Evolutionary conservation across 2,888 invertebrate genomes (phyloP).

Genomic region (Drosophila infuscata): DNA sequence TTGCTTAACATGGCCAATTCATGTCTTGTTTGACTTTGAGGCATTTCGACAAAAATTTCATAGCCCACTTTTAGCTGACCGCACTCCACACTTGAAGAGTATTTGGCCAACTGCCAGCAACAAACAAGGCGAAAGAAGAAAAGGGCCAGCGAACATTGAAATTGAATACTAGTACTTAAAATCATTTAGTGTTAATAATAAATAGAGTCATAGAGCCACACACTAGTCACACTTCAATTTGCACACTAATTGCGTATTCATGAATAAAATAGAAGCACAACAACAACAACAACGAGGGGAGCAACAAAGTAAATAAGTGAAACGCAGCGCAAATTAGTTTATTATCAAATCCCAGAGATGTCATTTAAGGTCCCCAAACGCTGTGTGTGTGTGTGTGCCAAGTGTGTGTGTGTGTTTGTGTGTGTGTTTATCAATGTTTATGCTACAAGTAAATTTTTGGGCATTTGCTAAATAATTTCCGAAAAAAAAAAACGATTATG

Average conservation of each 20-base stretch:
- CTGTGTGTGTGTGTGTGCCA: slow-evolving; percentile 14
- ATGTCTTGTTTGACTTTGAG: slow-evolving; percentile 60
- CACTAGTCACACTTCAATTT: slow-evolving; percentile 68
- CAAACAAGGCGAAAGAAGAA: not conserved
- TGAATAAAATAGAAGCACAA: slow-evolving; percentile 69
- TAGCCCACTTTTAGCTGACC: slow-evolving; percentile 33
- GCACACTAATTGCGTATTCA: slow-evolving; percentile 79
- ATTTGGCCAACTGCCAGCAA: slow-evolving; percentile 50
- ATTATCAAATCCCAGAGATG: slow-evolving; percentile 79
- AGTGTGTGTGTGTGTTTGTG: slow-evolving; percentile 7
- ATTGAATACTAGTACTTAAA: slow-evolving; percentile 67
- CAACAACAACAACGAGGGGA: slow-evolving; percentile 1
- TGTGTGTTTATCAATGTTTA: slow-evolving; percentile 56
- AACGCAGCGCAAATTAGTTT: slow-evolving; percentile 64
- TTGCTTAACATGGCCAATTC: slow-evolving; percentile 58
- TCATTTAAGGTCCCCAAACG: slow-evolving; percentile 64
- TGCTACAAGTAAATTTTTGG: slow-evolving; percentile 39
- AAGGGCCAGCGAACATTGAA: slow-evolving; percentile 42
- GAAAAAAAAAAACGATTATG: slow-evolving; percentile 69
- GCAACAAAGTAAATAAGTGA: slow-evolving; percentile 14
- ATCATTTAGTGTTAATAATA: slow-evolving; percentile 76
- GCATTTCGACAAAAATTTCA: slow-evolving; percentile 55
- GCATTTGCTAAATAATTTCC: slow-evolving; percentile 63
- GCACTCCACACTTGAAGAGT: too few relatives aligned
- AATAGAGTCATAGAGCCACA: slow-evolving; percentile 52